Conservation (phyloP, 1,140 invertebrate genomes). For the Proctacanthus coquilletti region DNA sequence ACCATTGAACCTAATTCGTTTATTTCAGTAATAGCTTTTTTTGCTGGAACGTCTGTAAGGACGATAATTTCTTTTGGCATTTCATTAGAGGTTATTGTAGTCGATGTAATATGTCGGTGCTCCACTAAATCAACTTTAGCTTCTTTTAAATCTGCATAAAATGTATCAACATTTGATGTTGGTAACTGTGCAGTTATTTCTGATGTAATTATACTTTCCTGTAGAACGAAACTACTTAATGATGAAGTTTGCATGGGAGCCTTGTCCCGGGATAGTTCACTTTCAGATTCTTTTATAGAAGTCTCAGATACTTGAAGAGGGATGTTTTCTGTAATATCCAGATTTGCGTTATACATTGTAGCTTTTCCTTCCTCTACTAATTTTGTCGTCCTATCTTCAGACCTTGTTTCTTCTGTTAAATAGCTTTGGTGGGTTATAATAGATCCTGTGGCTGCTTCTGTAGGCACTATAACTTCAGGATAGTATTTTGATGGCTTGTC, state of each 20-base stretch:
- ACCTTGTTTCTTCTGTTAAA: slow-evolving; percentile 43
- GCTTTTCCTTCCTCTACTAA: slow-evolving; percentile 24
- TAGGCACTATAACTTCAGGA: slow-evolving; percentile 61
- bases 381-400: slow-evolving; percentile 46
- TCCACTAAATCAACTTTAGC: background rate
- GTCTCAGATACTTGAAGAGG: slow-evolving; percentile 2
- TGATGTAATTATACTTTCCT: background rate
- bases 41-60: no score
- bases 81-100: background rate
- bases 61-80: no score
- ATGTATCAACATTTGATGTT: background rate
- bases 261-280: background rate
- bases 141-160: background rate
- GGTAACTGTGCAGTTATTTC: background rate
- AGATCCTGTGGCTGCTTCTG: slow-evolving; percentile 48
- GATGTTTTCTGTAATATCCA: slow-evolving; percentile 10
- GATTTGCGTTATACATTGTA: slow-evolving; percentile 8
- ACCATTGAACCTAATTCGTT: no score
- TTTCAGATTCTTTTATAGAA: background rate
- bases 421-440: slow-evolving; percentile 46
- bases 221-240: no score
- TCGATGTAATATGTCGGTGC: background rate
- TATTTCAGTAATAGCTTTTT: no score
- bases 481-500: slow-evolving; percentile 61
- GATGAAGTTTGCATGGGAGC: no score